Percentiles rank a stretch among this genome's conserved stretches.
Conservation (phyloP, 2,797 vertebrate genomes). For the Columba guinea region DNA sequence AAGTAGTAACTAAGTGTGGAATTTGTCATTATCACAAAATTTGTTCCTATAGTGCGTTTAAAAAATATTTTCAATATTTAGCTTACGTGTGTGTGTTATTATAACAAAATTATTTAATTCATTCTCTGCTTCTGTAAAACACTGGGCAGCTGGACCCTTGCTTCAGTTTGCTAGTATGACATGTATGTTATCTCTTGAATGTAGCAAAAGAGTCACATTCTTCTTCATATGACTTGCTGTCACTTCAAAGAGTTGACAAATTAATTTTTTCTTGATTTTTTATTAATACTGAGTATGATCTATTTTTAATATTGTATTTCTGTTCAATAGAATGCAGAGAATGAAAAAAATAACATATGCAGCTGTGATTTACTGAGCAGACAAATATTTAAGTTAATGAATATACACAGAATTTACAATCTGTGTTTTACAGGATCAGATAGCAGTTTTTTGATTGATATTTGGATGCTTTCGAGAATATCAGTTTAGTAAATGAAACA, state of each 20-base stretch:
- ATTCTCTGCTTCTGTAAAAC: neutral
- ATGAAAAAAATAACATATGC: neutral
- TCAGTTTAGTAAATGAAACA: neutral
- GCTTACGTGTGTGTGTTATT: neutral
- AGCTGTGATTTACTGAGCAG: neutral
- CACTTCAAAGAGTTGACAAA: neutral
- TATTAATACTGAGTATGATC: fast-evolving
- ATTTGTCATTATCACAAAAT: neutral
- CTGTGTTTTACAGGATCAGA: neutral
- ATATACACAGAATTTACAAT: neutral
- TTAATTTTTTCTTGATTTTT: neutral
- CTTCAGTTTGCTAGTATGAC: neutral
- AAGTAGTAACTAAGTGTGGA: neutral
- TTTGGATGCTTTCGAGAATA: neutral
- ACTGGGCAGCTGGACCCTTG: neutral
- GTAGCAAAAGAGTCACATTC: neutral
- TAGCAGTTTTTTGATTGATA: neutral
- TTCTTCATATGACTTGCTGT: neutral
- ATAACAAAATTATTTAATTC: neutral
- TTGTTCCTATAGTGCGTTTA: fast-evolving
- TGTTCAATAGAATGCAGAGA: neutral
- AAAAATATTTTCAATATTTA: neutral
- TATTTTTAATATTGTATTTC: neutral
- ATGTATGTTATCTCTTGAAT: neutral
- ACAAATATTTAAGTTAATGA: neutral